Evolutionary conservation across 2,888 invertebrate species (phyloP), one percentile per base, ranked within the genome.

Genomic region (Dilophus febrilis): DNA sequence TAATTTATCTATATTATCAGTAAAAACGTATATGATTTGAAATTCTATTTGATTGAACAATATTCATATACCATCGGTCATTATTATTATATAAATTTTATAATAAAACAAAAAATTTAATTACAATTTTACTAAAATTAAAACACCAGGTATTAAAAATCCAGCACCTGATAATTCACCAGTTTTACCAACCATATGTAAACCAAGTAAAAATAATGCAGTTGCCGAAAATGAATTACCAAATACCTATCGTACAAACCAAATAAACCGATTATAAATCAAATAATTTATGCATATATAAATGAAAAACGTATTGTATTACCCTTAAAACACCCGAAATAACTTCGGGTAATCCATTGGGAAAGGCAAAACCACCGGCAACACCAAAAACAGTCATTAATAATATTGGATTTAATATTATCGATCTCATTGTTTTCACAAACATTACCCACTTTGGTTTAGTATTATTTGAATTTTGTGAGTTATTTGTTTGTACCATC

Each of bases 341-440:
- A 46, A 82, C 72, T 35, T 71, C 59, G 12, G 92, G 91, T 40
- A 92, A 59, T 10, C 76, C 68, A 54, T 86, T 81, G 47, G 75
- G 72, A 57, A 88, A 90, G 30, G 76, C 58, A 45, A 87, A 67
- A 58, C 92, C 91, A 29, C 87, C 88, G 45, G 76, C 58, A 12
- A 94, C 80, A 8, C 94, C 94, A 45, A 92, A 64, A n/a, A 86
- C 64, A 0, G 94, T 92, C 91, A 92, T 92, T 38, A 88, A 69
- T 13, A 94, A 72, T 40, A 94, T 74, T 1, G 94, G 95, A 65
- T 95, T 95, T 11, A 77, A 68, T 43, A 83, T 68, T 38, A 92
- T 77, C 38, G 81, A 84, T 57, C 75, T 76, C 8, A 72, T 50
- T 28, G 70, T 70, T 52, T 70, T 71, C 6, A 54, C 46, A 0